Percentiles rank a stretch among this genome's conserved stretches.
phyloP scores from a whole-genome alignment of 2,888 invertebrate species.

The Meloe dianella region DNA sequence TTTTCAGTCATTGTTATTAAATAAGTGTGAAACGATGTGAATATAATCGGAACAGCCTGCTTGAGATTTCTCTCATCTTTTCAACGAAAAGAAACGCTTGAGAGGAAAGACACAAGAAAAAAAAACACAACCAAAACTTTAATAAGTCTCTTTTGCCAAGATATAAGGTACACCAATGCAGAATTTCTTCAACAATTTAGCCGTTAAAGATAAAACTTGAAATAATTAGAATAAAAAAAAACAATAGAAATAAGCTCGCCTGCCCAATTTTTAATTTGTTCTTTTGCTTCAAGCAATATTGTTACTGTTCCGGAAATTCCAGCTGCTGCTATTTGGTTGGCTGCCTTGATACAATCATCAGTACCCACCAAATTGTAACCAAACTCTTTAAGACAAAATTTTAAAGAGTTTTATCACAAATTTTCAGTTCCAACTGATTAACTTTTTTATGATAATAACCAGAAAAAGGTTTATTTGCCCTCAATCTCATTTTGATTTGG shows the following conservation, averaged over 20 bases:
- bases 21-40: slow-evolving; percentile 55
- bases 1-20: slow-evolving; percentile 54
- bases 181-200: neutral
- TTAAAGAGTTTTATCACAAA: neutral
- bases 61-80: slow-evolving; percentile 33
- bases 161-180: neutral
- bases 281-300: slow-evolving; percentile 28
- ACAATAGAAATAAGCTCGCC: slow-evolving; percentile 7
- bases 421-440: neutral
- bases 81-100: slow-evolving; percentile 29
- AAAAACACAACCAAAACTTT: neutral
- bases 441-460: neutral
- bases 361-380: slow-evolving; percentile 34
- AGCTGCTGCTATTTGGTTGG: slow-evolving; percentile 37
- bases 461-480: no score
- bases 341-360: slow-evolving; percentile 30
- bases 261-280: slow-evolving; percentile 41
- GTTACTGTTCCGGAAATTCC: slow-evolving; percentile 37
- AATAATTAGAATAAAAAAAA: neutral
- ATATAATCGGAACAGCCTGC: slow-evolving; percentile 51
- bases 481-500: neutral
- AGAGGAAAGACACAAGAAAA: slow-evolving; percentile 20
- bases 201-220: neutral
- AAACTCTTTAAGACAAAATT: neutral
- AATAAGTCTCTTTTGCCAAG: neutral